Conservation (phyloP, 2,888 invertebrate genomes). For the Drosophila nr. fundita region DNA sequence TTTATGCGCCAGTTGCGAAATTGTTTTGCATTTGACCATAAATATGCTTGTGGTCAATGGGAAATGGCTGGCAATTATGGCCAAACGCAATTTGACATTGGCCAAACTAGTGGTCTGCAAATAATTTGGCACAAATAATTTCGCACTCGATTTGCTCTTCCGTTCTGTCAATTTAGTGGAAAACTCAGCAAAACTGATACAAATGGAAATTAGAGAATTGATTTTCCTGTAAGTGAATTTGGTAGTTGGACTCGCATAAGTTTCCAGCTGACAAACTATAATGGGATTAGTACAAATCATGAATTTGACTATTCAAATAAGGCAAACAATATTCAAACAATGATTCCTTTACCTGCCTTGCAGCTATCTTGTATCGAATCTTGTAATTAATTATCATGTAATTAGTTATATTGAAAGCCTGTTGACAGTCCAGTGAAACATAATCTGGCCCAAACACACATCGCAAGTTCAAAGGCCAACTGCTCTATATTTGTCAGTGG, state of each 20-base stretch:
- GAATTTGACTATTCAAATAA: background rate
- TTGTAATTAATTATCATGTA: background rate
- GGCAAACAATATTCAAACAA: background rate
- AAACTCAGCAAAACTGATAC: background rate
- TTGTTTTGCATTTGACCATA: slow-evolving; percentile 23
- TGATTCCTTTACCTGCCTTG: background rate
- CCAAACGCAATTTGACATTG: slow-evolving; percentile 14
- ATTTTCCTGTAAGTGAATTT: background rate
- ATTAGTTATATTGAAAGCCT: background rate
- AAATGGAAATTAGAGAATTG: background rate
- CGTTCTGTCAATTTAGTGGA: slow-evolving; percentile 8
- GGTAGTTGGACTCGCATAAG: background rate
- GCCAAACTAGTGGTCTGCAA: slow-evolving; percentile 17
- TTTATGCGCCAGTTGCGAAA: slow-evolving; percentile 51
- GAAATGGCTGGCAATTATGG: slow-evolving; percentile 46
- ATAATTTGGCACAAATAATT: slow-evolving; percentile 32
- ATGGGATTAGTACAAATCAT: background rate
- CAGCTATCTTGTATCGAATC: background rate
- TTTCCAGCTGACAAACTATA: background rate
- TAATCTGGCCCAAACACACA: slow-evolving; percentile 15
- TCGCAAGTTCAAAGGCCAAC: background rate
- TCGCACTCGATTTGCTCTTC: slow-evolving; percentile 25
- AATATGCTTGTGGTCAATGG: slow-evolving; percentile 25
- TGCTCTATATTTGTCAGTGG: slow-evolving; percentile 37
- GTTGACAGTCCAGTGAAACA: background rate